Base-by-base conservation (phyloP, 2,888 invertebrate genomes). In the Chromoteleia sp. region DNA sequence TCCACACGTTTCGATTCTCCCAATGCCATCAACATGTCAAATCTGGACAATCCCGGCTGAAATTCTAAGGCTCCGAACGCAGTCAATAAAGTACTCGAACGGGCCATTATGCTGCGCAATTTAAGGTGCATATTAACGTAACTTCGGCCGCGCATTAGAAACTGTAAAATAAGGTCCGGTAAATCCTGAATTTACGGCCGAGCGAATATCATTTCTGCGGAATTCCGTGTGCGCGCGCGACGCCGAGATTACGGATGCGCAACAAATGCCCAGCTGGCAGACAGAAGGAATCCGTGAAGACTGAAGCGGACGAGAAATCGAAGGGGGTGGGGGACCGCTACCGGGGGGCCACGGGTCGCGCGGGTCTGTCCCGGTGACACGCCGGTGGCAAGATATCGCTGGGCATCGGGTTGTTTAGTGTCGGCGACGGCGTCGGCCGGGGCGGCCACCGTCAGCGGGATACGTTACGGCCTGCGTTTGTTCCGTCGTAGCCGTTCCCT, bases 401-500 rank as follows among this genome's bases (percentile, higher is more conserved):
- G 86, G 84, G 85, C 89, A 90, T 89, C 48, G 48, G 58, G 56
- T 68, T 68, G 65, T 90, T 90, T 73, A 90, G 89, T 89, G 87
- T 86, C 86, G 85, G 84, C 87, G 87, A 86, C 86, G 87, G 86
- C 87, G 86, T 88, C 89, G 87, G 85, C 86, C 89, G 88, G 88
- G 89, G 89, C 87, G 89, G 88, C 88, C 89, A 84, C 85, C 85
- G 89, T 89, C 89, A 87, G 83, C 87, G 86, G 85, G 84, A 88
- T 88, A 90, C 89, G 87, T 90, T 90, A 90, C 88, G 87, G 86
- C 85, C 87, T 59, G 73, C 76, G 73, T 81, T 78, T 81, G 67
- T 63, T 77, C 52, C 19, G 68, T 30, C 67, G 52, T 71, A n/a
- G n/a, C n/a, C 33, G 33, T 33, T 1, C 33, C 7, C 33, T n/a